These are phyloP conservation scores for Oenanthe melanoleuca DNA, from an alignment of 2,113 vertebrate genomes.

Conservation along the genomic window DNA sequence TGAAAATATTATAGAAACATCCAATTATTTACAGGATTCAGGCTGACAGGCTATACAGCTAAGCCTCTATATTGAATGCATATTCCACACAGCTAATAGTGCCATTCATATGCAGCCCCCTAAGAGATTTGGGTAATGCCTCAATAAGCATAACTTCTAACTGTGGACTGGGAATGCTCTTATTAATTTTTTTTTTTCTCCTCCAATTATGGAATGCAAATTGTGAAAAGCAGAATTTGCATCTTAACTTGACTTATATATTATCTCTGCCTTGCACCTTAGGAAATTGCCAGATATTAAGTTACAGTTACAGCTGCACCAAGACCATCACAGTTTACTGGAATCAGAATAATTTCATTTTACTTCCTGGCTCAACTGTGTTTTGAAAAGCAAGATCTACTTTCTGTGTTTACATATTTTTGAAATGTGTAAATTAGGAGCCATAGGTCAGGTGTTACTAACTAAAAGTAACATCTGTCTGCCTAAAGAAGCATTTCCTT, in stretches of 20 bases:
- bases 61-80: background rate
- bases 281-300: slow-evolving; percentile 2
- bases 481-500: background rate
- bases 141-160: slow-evolving; percentile 25
- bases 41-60: background rate
- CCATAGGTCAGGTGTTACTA: background rate
- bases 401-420: background rate
- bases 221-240: slow-evolving; percentile 45
- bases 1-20: background rate
- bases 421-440: background rate
- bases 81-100: background rate
- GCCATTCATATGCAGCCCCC: background rate
- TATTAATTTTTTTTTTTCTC: slow-evolving; percentile 19
- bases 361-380: background rate
- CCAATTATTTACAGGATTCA: background rate
- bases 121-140: slow-evolving; percentile 7
- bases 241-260: slow-evolving; percentile 7
- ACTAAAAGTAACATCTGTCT: background rate
- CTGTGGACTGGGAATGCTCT: background rate
- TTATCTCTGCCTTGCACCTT: slow-evolving; percentile 56
- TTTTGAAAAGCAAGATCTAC: background rate
- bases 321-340: background rate
- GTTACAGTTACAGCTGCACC: background rate
- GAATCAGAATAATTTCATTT: background rate
- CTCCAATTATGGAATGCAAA: slow-evolving; percentile 42